Evolutionary conservation across 2,113 vertebrate genomes (phyloP).

Genomic region (Ascaphus truei): DNA sequence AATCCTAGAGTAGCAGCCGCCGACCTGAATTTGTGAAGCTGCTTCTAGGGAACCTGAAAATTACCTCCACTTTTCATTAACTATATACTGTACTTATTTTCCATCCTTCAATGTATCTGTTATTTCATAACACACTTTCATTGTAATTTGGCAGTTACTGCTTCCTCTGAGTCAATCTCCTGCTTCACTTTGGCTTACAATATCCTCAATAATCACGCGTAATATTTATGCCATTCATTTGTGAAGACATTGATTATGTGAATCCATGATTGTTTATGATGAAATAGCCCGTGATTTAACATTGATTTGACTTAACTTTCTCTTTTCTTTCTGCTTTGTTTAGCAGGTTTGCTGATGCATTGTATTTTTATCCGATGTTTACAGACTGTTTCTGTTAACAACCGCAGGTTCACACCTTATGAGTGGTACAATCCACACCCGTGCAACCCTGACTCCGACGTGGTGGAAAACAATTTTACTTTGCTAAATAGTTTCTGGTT

Average conservation of each 20-base stretch:
- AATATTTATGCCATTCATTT: too few relatives aligned
- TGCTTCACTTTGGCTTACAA: too few relatives aligned
- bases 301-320: too few relatives aligned
- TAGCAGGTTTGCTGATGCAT: slow-evolving; percentile 39
- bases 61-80: neutral
- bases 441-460: slow-evolving; percentile 95
- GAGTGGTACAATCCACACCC: slow-evolving; percentile 99
- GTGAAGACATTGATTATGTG: too few relatives aligned
- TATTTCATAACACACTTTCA: neutral
- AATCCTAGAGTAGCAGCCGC: too few relatives aligned
- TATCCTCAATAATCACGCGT: too few relatives aligned
- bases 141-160: neutral
- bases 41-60: neutral
- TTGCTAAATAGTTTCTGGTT: slow-evolving; percentile 98
- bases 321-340: slow-evolving; percentile 36
- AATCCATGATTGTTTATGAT: too few relatives aligned
- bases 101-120: neutral
- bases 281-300: too few relatives aligned
- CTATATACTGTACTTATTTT: slow-evolving; percentile 17
- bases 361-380: slow-evolving; percentile 52
- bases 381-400: slow-evolving; percentile 67
- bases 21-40: too few relatives aligned
- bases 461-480: slow-evolving; percentile 99
- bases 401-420: slow-evolving; percentile 91
- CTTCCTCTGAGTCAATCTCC: neutral